Base-by-base conservation (phyloP, 2,113 vertebrate species). In the Narcine bancroftii region DNA sequence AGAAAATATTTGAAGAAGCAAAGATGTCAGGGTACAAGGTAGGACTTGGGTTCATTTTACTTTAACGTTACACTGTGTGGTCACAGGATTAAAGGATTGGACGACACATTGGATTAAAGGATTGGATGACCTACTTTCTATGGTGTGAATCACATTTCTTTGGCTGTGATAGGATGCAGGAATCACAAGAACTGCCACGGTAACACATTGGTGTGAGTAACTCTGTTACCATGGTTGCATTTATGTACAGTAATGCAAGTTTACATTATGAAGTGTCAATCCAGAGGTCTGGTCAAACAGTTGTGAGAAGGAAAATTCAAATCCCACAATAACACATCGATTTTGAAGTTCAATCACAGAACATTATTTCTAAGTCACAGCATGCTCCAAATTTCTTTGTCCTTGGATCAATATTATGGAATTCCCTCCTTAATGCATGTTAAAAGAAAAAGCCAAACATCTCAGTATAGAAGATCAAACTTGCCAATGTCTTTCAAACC, bases 171-270 rank as follows among this genome's bases (percentile, higher is more conserved):
- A 63, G 53, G 47, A 60, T 63, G 53, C 56, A 24, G 56, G 81
- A 87, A 60, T 87, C 13, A 87, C 60, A 53, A 63, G n/a, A 87
- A 36, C 33, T 87, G 17, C 81, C 81, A 87, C 60, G 81, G 81
- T 60, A 87, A 87, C 81, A 60, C 81, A 87, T 87, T 87, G 29
- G 81, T 36, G 19, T 87, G 53, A 53, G 60, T 36, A 63, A 60
- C 53, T 87, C 81, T 36, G 81, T 87, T 87, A 60, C 81, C 56
- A 87, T 87, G 53, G 81, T 87, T 87, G 50, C 81, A 60, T 33
- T 87, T 36, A n/a, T n/a, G 24, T 81, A 79, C 42, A 0, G 79
- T 56, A 56, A 50, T 29, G 50, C 53, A 60, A 10, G 53, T 11
- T 87, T 60, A 36, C 19, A n/a, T 87, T 60, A 19, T 69, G 66